Conservation (phyloP, 2,888 invertebrate species). For the Vandiemenella viatica region DNA sequence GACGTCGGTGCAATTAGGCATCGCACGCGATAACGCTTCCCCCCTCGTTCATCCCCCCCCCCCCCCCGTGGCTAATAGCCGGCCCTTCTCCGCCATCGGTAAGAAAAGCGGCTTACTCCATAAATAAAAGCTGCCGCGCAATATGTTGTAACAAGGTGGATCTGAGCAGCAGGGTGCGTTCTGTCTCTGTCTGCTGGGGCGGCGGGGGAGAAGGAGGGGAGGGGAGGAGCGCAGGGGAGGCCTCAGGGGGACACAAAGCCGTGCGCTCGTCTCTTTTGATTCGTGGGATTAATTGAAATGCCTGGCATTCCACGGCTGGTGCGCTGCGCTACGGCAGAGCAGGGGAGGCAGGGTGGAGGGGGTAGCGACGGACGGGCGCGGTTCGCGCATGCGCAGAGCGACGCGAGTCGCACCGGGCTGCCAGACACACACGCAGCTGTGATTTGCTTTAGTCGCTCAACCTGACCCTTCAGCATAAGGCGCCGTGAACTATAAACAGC, state of each 20-base stretch:
- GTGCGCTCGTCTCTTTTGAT: conserved; percentile 16
- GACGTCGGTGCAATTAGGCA: no score
- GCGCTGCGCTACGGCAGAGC: background rate
- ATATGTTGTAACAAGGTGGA: no score
- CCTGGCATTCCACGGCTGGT: conserved; percentile 20
- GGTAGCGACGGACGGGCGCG: conserved; percentile 1
- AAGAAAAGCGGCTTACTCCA: no score
- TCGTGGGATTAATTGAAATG: conserved; percentile 24
- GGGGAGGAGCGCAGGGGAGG: conserved; percentile 9
- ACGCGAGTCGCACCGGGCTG: background rate
- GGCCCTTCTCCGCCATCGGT: no score
- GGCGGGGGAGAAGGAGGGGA: no score
- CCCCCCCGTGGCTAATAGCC: no score
- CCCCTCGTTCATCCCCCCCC: no score
- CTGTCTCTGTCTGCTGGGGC: conserved; percentile 1
- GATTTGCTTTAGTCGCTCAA: no score
- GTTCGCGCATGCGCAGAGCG: background rate
- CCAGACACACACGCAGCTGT: background rate
- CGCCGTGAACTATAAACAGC: no score
- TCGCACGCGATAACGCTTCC: no score
- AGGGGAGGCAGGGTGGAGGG: conserved; percentile 1
- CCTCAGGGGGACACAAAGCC: conserved; percentile 13
- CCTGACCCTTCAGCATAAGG: background rate
- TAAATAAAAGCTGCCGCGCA: no score
- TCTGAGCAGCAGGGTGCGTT: no score